Evolutionary conservation across 2,797 vertebrate species (phyloP).

Genomic region (Sylvilagus floridanus): DNA sequence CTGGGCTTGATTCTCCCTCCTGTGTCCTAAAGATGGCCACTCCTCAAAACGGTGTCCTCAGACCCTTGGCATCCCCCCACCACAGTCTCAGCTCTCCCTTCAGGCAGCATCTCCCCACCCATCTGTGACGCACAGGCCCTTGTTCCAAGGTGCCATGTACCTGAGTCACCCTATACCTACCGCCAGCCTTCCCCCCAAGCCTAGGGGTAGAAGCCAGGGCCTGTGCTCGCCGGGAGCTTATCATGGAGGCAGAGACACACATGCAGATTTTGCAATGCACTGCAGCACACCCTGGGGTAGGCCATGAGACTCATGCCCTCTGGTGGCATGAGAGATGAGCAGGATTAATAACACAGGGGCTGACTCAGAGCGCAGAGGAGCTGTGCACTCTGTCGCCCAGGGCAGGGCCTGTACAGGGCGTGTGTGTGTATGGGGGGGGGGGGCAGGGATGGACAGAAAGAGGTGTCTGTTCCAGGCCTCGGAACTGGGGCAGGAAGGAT

Average conservation of each 20-base stretch:
- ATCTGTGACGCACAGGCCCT: too few relatives aligned
- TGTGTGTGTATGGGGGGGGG: fast-evolving
- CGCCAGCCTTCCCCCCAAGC: not conserved
- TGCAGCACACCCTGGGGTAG: not conserved
- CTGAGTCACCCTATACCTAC: not conserved
- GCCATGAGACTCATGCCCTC: not conserved
- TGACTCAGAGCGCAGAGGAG: not conserved
- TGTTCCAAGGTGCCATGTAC: not conserved
- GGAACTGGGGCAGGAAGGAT: not conserved
- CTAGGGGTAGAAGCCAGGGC: not conserved
- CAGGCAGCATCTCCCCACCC: not conserved
- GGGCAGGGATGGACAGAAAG: not conserved
- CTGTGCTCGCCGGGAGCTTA: not conserved
- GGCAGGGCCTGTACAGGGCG: not conserved
- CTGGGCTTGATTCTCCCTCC: not conserved
- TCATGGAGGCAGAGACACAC: not conserved
- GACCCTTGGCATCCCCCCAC: fast-evolving
- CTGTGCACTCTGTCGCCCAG: not conserved
- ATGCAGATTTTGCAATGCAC: not conserved
- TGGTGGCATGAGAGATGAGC: not conserved
- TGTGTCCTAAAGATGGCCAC: too few relatives aligned
- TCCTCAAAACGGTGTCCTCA: not conserved
- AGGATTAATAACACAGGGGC: not conserved
- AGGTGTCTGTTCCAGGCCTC: not conserved
- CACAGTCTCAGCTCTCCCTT: not conserved